phyloP scores from a whole-genome alignment of 2,888 invertebrate genomes.

The Rhingia rostrata region DNA sequence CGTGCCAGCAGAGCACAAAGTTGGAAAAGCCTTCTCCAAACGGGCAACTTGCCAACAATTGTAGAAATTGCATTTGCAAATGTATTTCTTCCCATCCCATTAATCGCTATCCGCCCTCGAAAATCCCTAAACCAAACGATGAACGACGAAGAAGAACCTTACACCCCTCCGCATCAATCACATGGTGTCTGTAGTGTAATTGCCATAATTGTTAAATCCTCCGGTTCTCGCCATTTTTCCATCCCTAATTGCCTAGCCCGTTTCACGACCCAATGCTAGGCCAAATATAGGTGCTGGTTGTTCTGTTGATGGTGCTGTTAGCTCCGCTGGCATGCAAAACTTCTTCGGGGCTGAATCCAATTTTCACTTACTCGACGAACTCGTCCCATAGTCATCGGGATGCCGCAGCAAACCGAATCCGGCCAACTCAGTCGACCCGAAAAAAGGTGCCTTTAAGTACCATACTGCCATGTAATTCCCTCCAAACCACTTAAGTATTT shows the following conservation, averaged over 20 bases:
- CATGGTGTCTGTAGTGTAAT: slow-evolving; percentile 72
- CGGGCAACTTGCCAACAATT: slow-evolving; percentile 65
- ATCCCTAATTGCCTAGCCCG: slow-evolving; percentile 66
- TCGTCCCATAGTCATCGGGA: slow-evolving; percentile 23
- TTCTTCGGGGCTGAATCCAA: slow-evolving; percentile 51
- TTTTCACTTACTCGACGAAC: slow-evolving; percentile 43
- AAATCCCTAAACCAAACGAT: slow-evolving; percentile 17
- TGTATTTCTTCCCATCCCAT: slow-evolving; percentile 11
- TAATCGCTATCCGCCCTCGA: slow-evolving; percentile 11
- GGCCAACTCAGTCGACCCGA: slow-evolving; percentile 37
- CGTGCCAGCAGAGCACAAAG: slow-evolving; percentile 9
- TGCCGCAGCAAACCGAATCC: slow-evolving; percentile 23
- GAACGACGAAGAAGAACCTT: background rate
- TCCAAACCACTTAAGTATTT: slow-evolving; percentile 66
- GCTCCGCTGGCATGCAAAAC: slow-evolving; percentile 50
- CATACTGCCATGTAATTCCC: slow-evolving; percentile 45
- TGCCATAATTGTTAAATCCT: slow-evolving; percentile 73
- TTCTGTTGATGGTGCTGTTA: background rate
- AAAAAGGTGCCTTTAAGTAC: slow-evolving; percentile 60
- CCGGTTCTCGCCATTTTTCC: slow-evolving; percentile 64
- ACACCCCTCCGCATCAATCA: slow-evolving; percentile 63
- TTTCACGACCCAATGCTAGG: slow-evolving; percentile 39
- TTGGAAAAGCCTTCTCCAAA: background rate
- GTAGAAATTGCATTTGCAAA: slow-evolving; percentile 30
- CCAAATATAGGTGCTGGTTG: slow-evolving; percentile 36